Evolutionary conservation across 2,888 invertebrate species (phyloP).

Genomic region (Calameuta filiformis): DNA sequence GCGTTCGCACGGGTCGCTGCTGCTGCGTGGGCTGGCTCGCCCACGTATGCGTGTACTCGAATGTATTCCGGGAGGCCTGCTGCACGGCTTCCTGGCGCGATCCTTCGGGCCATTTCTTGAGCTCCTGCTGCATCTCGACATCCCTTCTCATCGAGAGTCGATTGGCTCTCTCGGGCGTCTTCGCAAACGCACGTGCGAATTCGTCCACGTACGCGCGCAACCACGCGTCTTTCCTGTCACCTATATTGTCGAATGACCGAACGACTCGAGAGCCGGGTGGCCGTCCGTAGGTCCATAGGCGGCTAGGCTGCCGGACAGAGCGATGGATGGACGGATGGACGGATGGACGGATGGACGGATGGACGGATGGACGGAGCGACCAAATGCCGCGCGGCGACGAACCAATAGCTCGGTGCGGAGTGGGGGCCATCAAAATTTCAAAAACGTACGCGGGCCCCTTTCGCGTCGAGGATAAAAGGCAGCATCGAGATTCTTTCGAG

Average conservation of each 20-base stretch:
- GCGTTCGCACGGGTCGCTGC: conserved; percentile 3
- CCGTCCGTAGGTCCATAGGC: too few relatives aligned
- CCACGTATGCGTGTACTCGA: neutral
- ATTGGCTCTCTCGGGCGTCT: too few relatives aligned
- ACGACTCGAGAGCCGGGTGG: conserved; percentile 35
- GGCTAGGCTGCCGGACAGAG: too few relatives aligned
- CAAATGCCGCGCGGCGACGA: conserved; percentile 38
- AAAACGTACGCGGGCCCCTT: conserved; percentile 67
- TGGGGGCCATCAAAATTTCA: conserved; percentile 68
- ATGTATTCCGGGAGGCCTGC: too few relatives aligned
- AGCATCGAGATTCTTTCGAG: conserved; percentile 65
- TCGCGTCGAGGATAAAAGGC: conserved; percentile 66
- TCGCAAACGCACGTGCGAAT: neutral
- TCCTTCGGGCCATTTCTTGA: too few relatives aligned
- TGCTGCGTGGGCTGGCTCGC: conserved; percentile 4
- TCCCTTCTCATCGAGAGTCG: neutral
- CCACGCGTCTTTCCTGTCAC: conserved; percentile 3
- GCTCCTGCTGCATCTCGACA: conserved; percentile 24
- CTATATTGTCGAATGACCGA: conserved; percentile 15
- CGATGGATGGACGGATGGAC: neutral
- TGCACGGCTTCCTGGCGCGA: too few relatives aligned
- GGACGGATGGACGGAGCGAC: conserved; percentile 25
- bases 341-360: conserved; percentile 18
- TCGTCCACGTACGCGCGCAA: neutral
- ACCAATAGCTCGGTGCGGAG: conserved; percentile 44